Percentiles rank a stretch among this genome's conserved stretches.
Evolutionary conservation across 2,888 invertebrate species (phyloP).

Genomic region (Bombylius major): DNA sequence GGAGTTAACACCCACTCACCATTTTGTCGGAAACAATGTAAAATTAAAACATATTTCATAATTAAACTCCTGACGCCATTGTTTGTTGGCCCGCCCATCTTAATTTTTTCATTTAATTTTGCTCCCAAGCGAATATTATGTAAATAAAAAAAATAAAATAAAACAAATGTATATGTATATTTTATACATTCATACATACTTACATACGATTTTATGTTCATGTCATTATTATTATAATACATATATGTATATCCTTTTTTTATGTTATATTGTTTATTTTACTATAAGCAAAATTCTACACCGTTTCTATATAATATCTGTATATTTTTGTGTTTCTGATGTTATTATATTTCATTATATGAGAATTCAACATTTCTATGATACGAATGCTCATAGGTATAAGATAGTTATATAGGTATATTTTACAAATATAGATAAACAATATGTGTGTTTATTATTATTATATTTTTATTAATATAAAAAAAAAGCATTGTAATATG

Average conservation of each 20-base stretch:
- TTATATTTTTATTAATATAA: no score
- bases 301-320: no score
- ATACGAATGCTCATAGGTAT: no score
- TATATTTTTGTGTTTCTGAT: no score
- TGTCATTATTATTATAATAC: background rate
- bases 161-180: background rate
- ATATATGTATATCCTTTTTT: background rate
- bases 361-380: no score
- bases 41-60: constrained; percentile 23
- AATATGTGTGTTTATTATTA: no score
- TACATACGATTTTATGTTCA: background rate
- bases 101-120: constrained; percentile 16
- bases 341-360: no score
- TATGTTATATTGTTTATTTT: background rate
- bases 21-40: constrained; percentile 14
- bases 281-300: background rate
- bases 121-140: constrained; percentile 8
- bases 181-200: background rate
- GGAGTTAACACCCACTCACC: background rate
- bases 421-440: no score
- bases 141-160: background rate
- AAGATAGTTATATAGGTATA: no score
- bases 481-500: no score
- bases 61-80: constrained; percentile 22
- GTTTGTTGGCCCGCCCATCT: constrained; percentile 15